Evolutionary conservation across 2,797 vertebrate species (phyloP), one percentile per base, ranked within the genome.

Genomic region (Rhadinocentrus ornatus): DNA sequence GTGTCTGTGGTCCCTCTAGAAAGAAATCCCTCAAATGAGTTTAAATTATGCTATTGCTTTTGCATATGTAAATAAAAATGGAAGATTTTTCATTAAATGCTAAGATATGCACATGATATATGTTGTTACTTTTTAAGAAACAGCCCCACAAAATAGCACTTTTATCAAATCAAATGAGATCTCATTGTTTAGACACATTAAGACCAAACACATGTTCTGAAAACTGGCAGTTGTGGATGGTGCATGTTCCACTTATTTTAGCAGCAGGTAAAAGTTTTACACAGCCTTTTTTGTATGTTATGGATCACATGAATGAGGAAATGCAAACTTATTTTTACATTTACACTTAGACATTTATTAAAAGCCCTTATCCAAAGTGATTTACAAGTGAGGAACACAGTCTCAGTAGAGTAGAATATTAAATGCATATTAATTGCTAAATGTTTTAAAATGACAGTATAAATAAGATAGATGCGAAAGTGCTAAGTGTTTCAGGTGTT

Each of bases 211-310:
- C 16, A 54, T 54, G 50, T 39, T 24, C 37, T 0, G 6, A 65
- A n/a, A 54, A 65, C 18, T 27, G 62, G 24, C 34, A 54, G 50
- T 6, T 54, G 52, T 31, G 18, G 39, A 55, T 1, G 6, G 22
- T 39, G 31, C 20, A 22, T 59, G 34, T 66, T 54, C 29, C 39
- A 1, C 37, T 66, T 26, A 39, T 18, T 55, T 6, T 10, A n/a
- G 8, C 53, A n/a, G 0, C 11, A 29, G 32, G 0, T 20, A 29
- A 34, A 13, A 35, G 32, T 58, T 22, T 58, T 35, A 22, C 12
- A 22, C 20, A 34, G 35, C 32, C 0, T 58, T 12, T n/a, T 32
- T 35, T 27, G 26, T 16, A 34, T 39, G 37, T 39, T 39, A 39
- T 39, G 13, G 37, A 39, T 39, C 37, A 50, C 2, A 50, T 22